Conservation (phyloP, 1,140 invertebrate genomes). For the Aphaenogaster floridana region DNA sequence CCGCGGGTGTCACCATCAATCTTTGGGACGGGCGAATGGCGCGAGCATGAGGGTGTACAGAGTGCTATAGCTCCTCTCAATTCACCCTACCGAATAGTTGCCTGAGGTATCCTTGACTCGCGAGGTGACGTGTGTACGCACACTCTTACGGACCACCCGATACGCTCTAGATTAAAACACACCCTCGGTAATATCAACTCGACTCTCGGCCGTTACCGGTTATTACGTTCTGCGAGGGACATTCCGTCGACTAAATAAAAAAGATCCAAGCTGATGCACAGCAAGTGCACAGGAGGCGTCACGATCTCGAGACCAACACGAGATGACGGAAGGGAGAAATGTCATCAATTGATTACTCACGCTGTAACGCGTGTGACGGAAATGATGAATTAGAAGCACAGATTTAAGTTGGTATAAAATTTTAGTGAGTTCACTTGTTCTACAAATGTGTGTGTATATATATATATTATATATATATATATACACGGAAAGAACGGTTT, state of each 20-base stretch:
- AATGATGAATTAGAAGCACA: neutral
- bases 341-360: conserved; percentile 46
- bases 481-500: too few species aligned
- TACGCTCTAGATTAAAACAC: conserved; percentile 74
- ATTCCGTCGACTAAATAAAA: conserved; percentile 58
- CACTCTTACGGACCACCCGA: conserved; percentile 54
- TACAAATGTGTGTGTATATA: neutral
- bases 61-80: conserved; percentile 14
- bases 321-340: conserved; percentile 3
- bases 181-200: conserved; percentile 71
- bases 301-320: neutral
- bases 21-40: conserved; percentile 71
- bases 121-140: conserved; percentile 60
- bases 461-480: too few species aligned
- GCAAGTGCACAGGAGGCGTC: neutral
- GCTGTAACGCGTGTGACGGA: neutral
- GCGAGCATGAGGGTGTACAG: conserved; percentile 27
- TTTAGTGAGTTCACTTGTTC: neutral
- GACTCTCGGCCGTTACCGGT: conserved; percentile 47
- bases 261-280: conserved; percentile 61
- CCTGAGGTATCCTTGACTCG: conserved; percentile 59
- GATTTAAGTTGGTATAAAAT: neutral
- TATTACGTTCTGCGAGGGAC: conserved; percentile 62
- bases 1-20: conserved; percentile 81
- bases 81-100: conserved; percentile 57